Base-by-base conservation (phyloP, 2,113 vertebrate species). In the Cnemophilus loriae region DNA sequence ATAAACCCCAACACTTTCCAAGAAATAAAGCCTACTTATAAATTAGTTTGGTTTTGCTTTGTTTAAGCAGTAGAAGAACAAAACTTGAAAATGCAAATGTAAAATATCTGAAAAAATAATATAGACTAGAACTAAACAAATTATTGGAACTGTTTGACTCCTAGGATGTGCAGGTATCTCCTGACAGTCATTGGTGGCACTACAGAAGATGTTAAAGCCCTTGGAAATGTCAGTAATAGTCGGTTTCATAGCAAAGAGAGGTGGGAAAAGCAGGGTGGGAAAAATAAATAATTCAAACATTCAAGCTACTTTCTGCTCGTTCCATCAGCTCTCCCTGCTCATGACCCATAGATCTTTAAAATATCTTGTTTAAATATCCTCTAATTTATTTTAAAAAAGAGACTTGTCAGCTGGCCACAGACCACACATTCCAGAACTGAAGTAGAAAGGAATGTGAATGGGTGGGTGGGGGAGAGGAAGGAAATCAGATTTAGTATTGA, bases 381-480 rank as follows among this genome's bases (percentile, higher is more conserved):
- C 75, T 84, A 91, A 89, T 91, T 89, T 89, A 46, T 91, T 84
- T 83, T 2, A 0, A 10, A 50, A 71, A 89, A 74, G 78, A 76
- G n/a, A 83, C n/a, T 61, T 90, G 79, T 96, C 92, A 95, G 71
- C 93, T 96, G 92, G 95, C 96, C 95, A 95, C 92, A 96, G 95
- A 96, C 95, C 96, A 96, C 95, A 92, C 95, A 96, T 96, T 96
- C 95, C 93, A 96, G 93, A 96, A 93, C 92, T 84, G 91, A 97
- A 96, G 93, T 96, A 94, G 95, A 97, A 94, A 97, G 95, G 95
- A 96, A 96, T 97, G 95, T 92, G 92, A 96, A 96, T 86, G 96
- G 96, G 96, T 96, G 96, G 96, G 96, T 96, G 95, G 95, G 93
- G 92, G 90, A 95, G 92, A 97, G 95, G 95, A 97, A 97, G 93